Evolutionary conservation across 2,888 invertebrate genomes (phyloP), one percentile per base, ranked within the genome.

Genomic region (Agrotis clavis): DNA sequence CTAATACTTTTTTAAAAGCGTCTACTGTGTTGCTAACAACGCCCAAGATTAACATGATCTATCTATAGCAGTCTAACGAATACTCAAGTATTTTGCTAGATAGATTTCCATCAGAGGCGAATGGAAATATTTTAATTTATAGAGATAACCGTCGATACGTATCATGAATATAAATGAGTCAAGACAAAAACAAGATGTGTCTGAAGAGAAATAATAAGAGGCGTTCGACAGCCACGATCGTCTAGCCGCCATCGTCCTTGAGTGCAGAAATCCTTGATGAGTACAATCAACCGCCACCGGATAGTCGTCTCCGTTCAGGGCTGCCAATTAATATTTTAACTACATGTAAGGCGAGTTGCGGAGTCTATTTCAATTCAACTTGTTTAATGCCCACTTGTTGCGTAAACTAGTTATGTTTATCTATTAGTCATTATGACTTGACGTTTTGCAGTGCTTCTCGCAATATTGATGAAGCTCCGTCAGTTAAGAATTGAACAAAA

Each of bases 211-310:
- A 95, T 95, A 95, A 95, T 94, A 95, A 95, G 94, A 94, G 92
- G 89, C 93, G 92, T 92, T 92, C 91, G 93, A 93, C 93, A 92
- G 89, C 88, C 88, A 90, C 92, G 92, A 92, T 93, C 92, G 95
- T 93, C 95, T 94, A 95, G 94, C 91, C 91, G 92, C 87, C 88
- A 90, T 90, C 95, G 96, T 96, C 96, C 96, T 96, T 96, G 96
- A 95, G 93, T 93, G 93, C 91, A 95, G 94, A 95, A 94, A 96
- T 95, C 96, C 96, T 96, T 95, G 96, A 96, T 96, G 96, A 95
- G 96, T 95, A 95, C 96, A 96, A 94, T 96, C 95, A 96, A 96
- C 96, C 94, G 95, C 95, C 95, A 94, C 95, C 93, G 95, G 94
- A 93, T 94, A 95, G 93, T 92, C 89, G 90, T 86, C 91, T 91